phyloP scores from a whole-genome alignment of 1,140 invertebrate genomes.

The Neodiprion virginianus region DNA sequence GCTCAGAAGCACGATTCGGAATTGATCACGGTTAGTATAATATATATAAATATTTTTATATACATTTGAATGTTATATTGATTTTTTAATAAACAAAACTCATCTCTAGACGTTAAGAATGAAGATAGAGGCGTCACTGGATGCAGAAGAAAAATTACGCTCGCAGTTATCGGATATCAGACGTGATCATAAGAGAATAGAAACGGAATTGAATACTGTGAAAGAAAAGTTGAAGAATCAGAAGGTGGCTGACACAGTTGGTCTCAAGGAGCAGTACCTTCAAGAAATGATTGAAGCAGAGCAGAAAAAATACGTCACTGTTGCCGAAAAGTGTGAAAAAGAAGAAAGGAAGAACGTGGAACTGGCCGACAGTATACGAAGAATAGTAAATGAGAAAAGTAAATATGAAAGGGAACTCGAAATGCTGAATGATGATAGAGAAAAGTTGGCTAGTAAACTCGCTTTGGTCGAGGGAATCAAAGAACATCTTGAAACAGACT shows the following conservation, averaged over 20 bases:
- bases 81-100: slow-evolving; percentile 18
- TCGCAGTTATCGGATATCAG: slow-evolving; percentile 36
- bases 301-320: slow-evolving; percentile 40
- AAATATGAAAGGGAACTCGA: slow-evolving; percentile 65
- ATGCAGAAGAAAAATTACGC: slow-evolving; percentile 41
- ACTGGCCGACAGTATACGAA: slow-evolving; percentile 60
- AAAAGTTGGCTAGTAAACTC: slow-evolving; percentile 67
- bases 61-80: not conserved
- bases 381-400: slow-evolving; percentile 56
- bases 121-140: slow-evolving; percentile 41
- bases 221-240: slow-evolving; percentile 37
- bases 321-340: slow-evolving; percentile 57
- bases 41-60: slow-evolving; percentile 18
- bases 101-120: slow-evolving; percentile 38
- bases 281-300: slow-evolving; percentile 29
- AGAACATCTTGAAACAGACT: slow-evolving; percentile 62
- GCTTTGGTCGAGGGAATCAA: slow-evolving; percentile 63
- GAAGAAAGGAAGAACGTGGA: slow-evolving; percentile 58
- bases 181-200: slow-evolving; percentile 42
- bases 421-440: slow-evolving; percentile 66
- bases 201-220: slow-evolving; percentile 40
- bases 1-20: slow-evolving; percentile 50
- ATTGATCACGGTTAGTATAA: slow-evolving; percentile 44
- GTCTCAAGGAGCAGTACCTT: slow-evolving; percentile 13
- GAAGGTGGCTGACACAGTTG: slow-evolving; percentile 23